Evolutionary conservation across 2,797 vertebrate species (phyloP), one percentile per base, ranked within the genome.

Genomic region (Ptychadena robeensis): DNA sequence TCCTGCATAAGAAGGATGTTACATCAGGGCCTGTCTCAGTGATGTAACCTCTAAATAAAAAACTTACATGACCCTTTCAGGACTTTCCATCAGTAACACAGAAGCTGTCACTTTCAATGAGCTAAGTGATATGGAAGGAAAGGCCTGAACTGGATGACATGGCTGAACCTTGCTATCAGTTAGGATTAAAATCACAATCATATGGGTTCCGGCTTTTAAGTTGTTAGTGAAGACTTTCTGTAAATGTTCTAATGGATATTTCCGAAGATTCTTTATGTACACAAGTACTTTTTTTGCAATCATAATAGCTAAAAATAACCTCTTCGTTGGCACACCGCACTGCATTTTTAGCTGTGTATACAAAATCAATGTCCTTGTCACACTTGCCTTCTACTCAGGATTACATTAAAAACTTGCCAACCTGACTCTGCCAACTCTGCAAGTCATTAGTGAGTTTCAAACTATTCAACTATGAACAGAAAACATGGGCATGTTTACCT

Each of bases 101-200:
- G 40, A 25, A 28, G 35, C 66, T 77, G 73, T 68, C 73, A 77
- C 44, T 69, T 48, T 32, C 65, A 82, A 82, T 82, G 65, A 82
- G 37, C 27, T 15, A 18, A 32, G 25, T 14, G 27, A 70, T 70
- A 35, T n/a, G 37, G 64, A 63, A 82, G 69, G 38, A 35, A 44
- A 63, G 73, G 66, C 32, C 30, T 73, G 28, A 37, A 31, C 7
- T 59, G 59, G 81, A 82, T 66, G 38, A 38, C 27, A 63, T 44
- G 27, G 53, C 66, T 14, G 27, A 35, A 61, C 53, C 27, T 77
- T 68, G 38, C 59, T 48, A 40, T 82, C 80, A 82, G 18, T 53
- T 35, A 14, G 30, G 32, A 75, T 68, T 66, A 82, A 66, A 74
- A 30, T 74, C 64, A 61, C 63, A 37, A 30, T 75, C 32, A 68